phyloP scores from a whole-genome alignment of 2,797 vertebrate genomes.

The Hoplostethus atlanticus region DNA sequence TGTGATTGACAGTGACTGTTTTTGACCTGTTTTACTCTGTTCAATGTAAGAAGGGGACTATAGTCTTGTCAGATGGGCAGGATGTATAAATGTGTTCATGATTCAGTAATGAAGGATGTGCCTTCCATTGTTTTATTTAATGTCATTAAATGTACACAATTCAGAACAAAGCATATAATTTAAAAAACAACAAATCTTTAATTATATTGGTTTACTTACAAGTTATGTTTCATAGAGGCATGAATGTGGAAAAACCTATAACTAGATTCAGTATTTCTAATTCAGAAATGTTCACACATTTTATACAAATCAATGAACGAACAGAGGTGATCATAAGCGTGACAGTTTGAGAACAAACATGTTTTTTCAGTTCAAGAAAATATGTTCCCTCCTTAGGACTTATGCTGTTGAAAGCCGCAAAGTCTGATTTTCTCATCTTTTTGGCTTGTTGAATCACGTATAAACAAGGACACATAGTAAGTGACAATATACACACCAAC shows the following conservation, averaged over 20 bases:
- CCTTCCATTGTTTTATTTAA: not conserved
- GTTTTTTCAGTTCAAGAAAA: not conserved
- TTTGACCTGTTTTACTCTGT: not conserved
- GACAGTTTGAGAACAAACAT: constrained; percentile 1
- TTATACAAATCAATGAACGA: not conserved
- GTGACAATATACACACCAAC: constrained; percentile 7
- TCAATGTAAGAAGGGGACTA: not conserved
- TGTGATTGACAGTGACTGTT: not conserved
- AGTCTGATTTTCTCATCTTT: not conserved
- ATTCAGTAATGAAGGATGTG: constrained; percentile 10
- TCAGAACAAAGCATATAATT: constrained; percentile 13
- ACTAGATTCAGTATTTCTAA: not conserved
- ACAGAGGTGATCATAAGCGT: not conserved
- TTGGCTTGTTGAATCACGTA: constrained; percentile 7
- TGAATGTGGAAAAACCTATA: constrained; percentile 2
- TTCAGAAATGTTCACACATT: not conserved
- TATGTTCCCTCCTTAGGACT: not conserved
- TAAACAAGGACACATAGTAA: constrained; percentile 10
- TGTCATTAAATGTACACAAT: constrained; percentile 7
- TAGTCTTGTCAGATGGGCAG: not conserved
- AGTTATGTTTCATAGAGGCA: constrained; percentile 14
- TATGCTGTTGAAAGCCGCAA: not conserved
- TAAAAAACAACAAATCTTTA: constrained; percentile 23
- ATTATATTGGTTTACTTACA: not conserved
- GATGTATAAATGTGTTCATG: not conserved